A percentile compares a stretch with the other conserved stretches of the same genome.
Conservation (phyloP, 35 echinoderm and acorn worm genomes). For the Apostichopus japonicus region DNA sequence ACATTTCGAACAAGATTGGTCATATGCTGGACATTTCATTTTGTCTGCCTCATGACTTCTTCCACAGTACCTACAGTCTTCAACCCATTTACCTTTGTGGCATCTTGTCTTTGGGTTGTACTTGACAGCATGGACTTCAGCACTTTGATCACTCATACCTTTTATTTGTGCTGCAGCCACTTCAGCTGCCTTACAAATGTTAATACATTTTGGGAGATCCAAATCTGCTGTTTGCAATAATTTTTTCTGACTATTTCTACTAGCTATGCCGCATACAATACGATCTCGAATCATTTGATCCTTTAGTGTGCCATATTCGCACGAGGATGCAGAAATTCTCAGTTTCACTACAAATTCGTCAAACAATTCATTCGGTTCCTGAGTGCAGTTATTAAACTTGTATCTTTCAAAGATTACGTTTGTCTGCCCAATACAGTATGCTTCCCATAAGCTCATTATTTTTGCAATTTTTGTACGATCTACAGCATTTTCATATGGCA, state of each 20-base stretch:
- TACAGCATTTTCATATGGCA: conserved; percentile 43
- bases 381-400: conserved; percentile 51
- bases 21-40: conserved; percentile 41
- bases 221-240: conserved; percentile 76
- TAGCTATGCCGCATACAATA: conserved; percentile 64
- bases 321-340: conserved; percentile 60
- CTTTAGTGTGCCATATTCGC: conserved; percentile 61
- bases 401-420: conserved; percentile 65
- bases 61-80: neutral
- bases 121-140: neutral
- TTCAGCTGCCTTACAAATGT: conserved; percentile 41
- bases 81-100: neutral
- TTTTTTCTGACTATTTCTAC: conserved; percentile 42
- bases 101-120: neutral
- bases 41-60: neutral
- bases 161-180: conserved; percentile 52
- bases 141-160: neutral
- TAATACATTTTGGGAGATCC: conserved; percentile 53
- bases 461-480: conserved; percentile 24
- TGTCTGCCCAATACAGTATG: conserved; percentile 53
- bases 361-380: conserved; percentile 45
- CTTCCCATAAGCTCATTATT: conserved; percentile 36
- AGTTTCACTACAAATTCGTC: conserved; percentile 46
- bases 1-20: conserved; percentile 42
- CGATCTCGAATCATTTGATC: conserved; percentile 68